Evolutionary conservation across 2,888 invertebrate species (phyloP).

Genomic region (Polydrusus tereticollis): DNA sequence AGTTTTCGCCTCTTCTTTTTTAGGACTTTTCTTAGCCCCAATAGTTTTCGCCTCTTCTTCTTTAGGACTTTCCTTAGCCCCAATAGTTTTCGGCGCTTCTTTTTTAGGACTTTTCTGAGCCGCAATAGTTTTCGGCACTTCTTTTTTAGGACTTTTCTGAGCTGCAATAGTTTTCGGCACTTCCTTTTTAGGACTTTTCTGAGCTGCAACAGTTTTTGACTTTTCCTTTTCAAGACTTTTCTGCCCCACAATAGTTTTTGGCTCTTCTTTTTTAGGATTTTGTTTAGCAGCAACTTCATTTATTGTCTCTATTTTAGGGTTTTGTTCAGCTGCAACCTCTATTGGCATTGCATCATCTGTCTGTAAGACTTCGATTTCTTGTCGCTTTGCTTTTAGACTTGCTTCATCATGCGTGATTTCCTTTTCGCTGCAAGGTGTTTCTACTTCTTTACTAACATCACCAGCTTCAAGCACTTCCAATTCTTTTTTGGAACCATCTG

Average conservation of each 20-base stretch:
- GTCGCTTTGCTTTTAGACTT: no score
- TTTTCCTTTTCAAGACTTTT: not conserved
- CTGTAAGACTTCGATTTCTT: no score
- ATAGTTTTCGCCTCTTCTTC: not conserved
- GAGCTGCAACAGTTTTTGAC: not conserved
- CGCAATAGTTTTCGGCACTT: not conserved
- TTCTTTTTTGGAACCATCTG: not conserved
- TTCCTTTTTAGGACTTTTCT: not conserved
- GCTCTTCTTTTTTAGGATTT: not conserved
- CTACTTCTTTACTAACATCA: not conserved
- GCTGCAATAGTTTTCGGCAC: not conserved
- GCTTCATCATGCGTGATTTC: no score
- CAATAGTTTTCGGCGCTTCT: not conserved
- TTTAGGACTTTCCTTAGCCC: not conserved
- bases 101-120: not conserved
- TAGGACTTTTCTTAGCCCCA: not conserved
- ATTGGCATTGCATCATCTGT: no score
- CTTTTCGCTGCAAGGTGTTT: not conserved
- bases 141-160: not conserved
- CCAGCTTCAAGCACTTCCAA: not conserved
- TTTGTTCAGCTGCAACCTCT: not conserved
- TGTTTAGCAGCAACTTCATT: not conserved
- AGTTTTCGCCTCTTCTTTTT: not conserved
- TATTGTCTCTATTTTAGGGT: not conserved
- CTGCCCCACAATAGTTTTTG: not conserved